A percentile compares a stretch with the other conserved stretches of the same genome.
These are phyloP conservation scores for Schizotus pectinicornis DNA, from an alignment of 2,888 invertebrate genomes.

Conservation along the genomic window DNA sequence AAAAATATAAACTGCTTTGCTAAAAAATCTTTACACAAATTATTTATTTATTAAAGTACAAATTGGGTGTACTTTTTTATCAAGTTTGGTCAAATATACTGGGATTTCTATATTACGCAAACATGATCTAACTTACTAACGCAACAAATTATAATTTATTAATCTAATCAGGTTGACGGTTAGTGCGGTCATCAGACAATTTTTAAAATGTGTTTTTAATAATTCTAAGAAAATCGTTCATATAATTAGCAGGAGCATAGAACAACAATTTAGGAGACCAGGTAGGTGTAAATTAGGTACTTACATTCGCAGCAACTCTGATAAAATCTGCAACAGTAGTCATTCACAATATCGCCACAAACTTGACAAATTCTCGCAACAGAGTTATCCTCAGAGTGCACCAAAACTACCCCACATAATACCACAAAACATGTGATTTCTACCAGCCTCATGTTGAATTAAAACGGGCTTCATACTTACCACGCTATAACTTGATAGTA, in stretches of 20 bases:
- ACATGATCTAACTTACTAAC: too few species aligned
- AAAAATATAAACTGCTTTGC: too few species aligned
- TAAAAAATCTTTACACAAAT: too few species aligned
- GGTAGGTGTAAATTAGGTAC: slow-evolving; percentile 27
- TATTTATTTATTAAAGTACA: too few species aligned
- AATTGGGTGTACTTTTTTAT: too few species aligned
- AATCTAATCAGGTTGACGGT: too few species aligned
- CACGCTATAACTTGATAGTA: not conserved
- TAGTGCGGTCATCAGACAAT: too few species aligned
- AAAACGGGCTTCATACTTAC: not conserved
- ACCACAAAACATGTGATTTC: not conserved
- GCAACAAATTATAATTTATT: too few species aligned
- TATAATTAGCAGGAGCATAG: not conserved
- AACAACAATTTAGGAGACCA: slow-evolving; percentile 11
- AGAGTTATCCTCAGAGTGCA: slow-evolving; percentile 21
- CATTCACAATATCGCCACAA: slow-evolving; percentile 34
- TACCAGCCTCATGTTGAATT: not conserved
- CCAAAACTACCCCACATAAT: not conserved
- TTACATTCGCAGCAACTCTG: slow-evolving; percentile 30
- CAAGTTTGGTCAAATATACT: too few species aligned
- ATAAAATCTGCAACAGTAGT: slow-evolving; percentile 30
- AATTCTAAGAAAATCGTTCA: too few species aligned
- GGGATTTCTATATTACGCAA: too few species aligned
- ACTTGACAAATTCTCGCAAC: slow-evolving; percentile 32
- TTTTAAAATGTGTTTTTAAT: too few species aligned